Percentiles rank a stretch among this genome's conserved stretches.
Evolutionary conservation across 2,888 invertebrate species (phyloP).

Genomic region (Lomographa bimaculata): DNA sequence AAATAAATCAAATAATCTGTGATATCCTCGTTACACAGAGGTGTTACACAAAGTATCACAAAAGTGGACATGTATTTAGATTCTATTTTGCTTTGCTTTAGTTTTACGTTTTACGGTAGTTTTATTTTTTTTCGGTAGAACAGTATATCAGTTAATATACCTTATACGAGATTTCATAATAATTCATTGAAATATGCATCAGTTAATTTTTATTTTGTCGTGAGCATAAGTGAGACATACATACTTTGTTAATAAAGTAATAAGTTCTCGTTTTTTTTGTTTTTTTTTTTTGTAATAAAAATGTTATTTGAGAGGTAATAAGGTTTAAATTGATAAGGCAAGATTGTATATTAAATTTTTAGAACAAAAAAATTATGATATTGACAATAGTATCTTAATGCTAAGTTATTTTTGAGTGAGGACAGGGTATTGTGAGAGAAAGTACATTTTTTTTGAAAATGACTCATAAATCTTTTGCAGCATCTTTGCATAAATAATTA

Average conservation of each 20-base stretch:
- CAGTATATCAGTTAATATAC: slow-evolving; percentile 2
- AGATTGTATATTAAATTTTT: slow-evolving; percentile 1
- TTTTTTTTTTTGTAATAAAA: slow-evolving; percentile 1
- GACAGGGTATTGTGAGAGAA: slow-evolving; percentile 1
- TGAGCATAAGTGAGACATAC: background rate
- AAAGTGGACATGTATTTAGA: slow-evolving; percentile 2
- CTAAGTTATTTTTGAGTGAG: slow-evolving; percentile 3
- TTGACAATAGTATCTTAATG: slow-evolving; percentile 1
- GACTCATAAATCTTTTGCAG: too few species aligned
- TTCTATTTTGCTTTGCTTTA: slow-evolving; percentile 1
- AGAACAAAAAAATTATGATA: background rate
- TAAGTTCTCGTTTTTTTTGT: background rate
- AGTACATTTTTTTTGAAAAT: slow-evolving; percentile 3
- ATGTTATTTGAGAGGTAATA: slow-evolving; percentile 1
- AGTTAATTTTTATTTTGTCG: slow-evolving; percentile 1
- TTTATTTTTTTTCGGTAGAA: slow-evolving; percentile 1
- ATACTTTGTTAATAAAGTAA: slow-evolving; percentile 2
- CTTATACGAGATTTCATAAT: slow-evolving; percentile 1
- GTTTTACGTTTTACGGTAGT: slow-evolving; percentile 1
- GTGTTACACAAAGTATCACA: slow-evolving; percentile 3
- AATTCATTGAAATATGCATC: slow-evolving; percentile 1
- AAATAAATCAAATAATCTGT: slow-evolving; percentile 6
- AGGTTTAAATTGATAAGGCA: background rate
- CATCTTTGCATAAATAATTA: too few species aligned
- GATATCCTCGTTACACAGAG: too few species aligned